Percentiles rank a stretch among this genome's conserved stretches.
These are phyloP conservation scores for Drosophila aldrichi DNA, from an alignment of 2,888 invertebrate species.

Conservation along the genomic window DNA sequence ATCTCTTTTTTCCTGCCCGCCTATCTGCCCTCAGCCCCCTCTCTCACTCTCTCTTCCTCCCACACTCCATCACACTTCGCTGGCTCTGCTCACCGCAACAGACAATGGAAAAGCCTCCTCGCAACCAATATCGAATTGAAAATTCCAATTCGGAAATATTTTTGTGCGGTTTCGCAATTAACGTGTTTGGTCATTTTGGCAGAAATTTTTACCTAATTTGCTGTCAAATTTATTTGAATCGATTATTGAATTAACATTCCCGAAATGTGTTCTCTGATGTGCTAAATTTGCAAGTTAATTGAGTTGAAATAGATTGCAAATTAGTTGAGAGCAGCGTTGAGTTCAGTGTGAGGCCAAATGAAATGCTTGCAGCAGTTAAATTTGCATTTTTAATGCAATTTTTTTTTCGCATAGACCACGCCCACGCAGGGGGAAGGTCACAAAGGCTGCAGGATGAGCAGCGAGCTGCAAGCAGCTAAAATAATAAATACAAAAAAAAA, in stretches of 20 bases:
- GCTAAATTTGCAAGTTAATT: conserved; percentile 48
- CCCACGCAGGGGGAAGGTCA: conserved; percentile 22
- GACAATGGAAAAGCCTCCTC: conserved; percentile 30
- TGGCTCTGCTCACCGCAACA: neutral
- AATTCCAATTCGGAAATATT: conserved; percentile 49
- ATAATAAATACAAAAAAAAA: conserved; percentile 22
- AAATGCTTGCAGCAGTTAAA: conserved; percentile 19
- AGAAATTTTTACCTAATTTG: conserved; percentile 43
- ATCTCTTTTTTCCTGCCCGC: too few species aligned
- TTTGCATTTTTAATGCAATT: conserved; percentile 73
- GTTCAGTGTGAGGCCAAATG: conserved; percentile 1
- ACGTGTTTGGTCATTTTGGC: conserved; percentile 42
- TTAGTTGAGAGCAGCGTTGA: conserved; percentile 2
- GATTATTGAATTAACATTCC: conserved; percentile 40
- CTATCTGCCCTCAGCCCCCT: too few species aligned
- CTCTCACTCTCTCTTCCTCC: neutral
- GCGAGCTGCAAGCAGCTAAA: conserved; percentile 17
- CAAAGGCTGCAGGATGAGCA: conserved; percentile 30
- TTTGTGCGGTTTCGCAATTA: conserved; percentile 63
- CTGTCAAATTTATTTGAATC: conserved; percentile 51
- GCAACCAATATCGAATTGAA: conserved; percentile 42
- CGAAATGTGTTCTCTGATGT: conserved; percentile 5
- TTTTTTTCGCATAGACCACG: conserved; percentile 5
- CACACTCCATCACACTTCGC: neutral
- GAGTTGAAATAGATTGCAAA: conserved; percentile 38